Conservation (phyloP, 2,113 vertebrate species). For the Vulpes ferrilata region DNA sequence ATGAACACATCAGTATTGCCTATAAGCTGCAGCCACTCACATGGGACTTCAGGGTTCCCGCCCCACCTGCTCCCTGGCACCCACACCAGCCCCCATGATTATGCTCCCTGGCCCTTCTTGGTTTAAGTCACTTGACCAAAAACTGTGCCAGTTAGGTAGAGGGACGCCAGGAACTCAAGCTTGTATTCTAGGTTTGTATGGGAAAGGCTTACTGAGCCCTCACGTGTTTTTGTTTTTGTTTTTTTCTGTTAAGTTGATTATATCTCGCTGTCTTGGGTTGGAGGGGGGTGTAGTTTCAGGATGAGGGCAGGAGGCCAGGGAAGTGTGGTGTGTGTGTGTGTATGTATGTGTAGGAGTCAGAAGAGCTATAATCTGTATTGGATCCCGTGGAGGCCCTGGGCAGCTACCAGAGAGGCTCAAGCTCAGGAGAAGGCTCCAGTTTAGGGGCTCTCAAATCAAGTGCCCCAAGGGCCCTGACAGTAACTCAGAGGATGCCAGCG, state of each 20-base stretch:
- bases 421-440: not conserved
- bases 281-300: not conserved
- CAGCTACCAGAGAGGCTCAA: not conserved
- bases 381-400: not conserved
- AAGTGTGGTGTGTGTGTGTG: not conserved
- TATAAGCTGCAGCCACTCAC: no score
- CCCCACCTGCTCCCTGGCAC: not conserved
- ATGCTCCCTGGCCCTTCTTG: not conserved
- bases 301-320: not conserved
- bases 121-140: not conserved
- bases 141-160: not conserved
- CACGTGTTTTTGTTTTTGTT: not conserved
- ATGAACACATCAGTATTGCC: not conserved
- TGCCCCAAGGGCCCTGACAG: no score
- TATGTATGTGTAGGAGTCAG: no score
- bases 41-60: fast-evolving
- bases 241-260: not conserved
- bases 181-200: no score
- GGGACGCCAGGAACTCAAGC: not conserved
- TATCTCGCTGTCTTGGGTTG: not conserved
- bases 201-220: not conserved
- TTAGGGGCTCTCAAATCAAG: not conserved
- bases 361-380: not conserved
- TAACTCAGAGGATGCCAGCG: not conserved
- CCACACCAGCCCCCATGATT: fast-evolving